Conservation (phyloP, 1,140 invertebrate species). For the Zaprionus tsacasi region DNA sequence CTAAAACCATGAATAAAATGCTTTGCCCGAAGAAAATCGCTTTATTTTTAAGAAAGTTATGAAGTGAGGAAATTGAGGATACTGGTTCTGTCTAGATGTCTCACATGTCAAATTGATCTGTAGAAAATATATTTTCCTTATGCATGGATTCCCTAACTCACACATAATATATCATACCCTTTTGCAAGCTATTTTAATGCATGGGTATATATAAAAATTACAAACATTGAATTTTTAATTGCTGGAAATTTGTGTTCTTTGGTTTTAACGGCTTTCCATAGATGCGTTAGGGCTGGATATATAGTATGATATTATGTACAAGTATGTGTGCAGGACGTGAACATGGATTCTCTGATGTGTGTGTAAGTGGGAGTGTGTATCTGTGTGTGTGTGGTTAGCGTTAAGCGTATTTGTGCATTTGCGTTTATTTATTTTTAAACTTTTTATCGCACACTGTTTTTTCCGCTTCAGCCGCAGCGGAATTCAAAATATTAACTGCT, state of each 20-base stretch:
- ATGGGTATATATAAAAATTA: constrained; percentile 40
- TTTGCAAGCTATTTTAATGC: background rate
- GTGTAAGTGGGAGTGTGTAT: background rate
- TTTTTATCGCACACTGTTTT: constrained; percentile 54
- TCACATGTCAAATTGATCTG: no score
- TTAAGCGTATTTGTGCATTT: constrained; percentile 53
- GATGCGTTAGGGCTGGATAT: background rate
- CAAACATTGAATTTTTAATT: constrained; percentile 81
- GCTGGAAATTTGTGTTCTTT: constrained; percentile 72
- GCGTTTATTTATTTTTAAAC: constrained; percentile 59
- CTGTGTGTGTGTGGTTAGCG: constrained; percentile 22
- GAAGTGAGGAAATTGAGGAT: no score
- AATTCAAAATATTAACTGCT: constrained; percentile 70
- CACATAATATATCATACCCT: no score
- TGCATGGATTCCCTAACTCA: no score
- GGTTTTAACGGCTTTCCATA: constrained; percentile 60
- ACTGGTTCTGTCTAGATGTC: no score
- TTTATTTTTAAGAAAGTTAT: no score
- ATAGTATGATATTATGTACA: background rate
- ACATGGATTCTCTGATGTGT: constrained; percentile 13
- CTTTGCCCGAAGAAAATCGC: no score
- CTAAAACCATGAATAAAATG: no score
- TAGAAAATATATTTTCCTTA: no score
- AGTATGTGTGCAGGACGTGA: background rate
- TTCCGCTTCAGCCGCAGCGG: constrained; percentile 1